Percentiles rank a stretch among this genome's conserved stretches.
phyloP scores from a whole-genome alignment of 2,888 invertebrate species.

The Xylota segnis region DNA sequence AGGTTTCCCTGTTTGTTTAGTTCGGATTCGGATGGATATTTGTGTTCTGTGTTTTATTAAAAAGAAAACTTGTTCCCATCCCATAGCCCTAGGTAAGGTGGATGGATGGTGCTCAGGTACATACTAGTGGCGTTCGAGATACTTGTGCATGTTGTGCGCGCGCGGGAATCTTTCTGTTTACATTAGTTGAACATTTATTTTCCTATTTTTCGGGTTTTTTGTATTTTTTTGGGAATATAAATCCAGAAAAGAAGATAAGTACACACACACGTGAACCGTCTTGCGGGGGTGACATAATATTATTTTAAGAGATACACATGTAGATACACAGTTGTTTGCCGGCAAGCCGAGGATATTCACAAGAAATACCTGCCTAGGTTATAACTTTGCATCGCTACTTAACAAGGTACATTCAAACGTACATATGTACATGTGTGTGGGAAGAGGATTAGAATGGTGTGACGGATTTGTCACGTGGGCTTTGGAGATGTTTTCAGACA shows the following conservation, averaged over 20 bases:
- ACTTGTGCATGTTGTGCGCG: constrained; percentile 17
- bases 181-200: constrained; percentile 45
- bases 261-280: constrained; percentile 53
- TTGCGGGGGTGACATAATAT: constrained; percentile 39
- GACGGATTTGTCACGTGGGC: constrained; percentile 14
- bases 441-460: constrained; percentile 5
- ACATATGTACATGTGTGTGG: constrained; percentile 10
- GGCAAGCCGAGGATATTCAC: constrained; percentile 25
- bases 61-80: constrained; percentile 22
- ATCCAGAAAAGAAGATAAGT: constrained; percentile 56
- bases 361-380: constrained; percentile 24
- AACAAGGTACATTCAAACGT: too few species aligned
- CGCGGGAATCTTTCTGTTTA: constrained; percentile 69
- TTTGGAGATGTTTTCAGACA: neutral
- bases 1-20: constrained; percentile 34
- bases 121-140: constrained; percentile 16
- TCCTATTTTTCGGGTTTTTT: constrained; percentile 33
- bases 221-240: constrained; percentile 49
- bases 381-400: constrained; percentile 50
- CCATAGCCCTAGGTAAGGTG: constrained; percentile 34
- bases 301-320: constrained; percentile 12
- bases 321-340: neutral
- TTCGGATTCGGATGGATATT: neutral
- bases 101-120: constrained; percentile 5
- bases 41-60: constrained; percentile 29